Conservation (phyloP, 2,888 invertebrate species). For the Autographa gamma region DNA sequence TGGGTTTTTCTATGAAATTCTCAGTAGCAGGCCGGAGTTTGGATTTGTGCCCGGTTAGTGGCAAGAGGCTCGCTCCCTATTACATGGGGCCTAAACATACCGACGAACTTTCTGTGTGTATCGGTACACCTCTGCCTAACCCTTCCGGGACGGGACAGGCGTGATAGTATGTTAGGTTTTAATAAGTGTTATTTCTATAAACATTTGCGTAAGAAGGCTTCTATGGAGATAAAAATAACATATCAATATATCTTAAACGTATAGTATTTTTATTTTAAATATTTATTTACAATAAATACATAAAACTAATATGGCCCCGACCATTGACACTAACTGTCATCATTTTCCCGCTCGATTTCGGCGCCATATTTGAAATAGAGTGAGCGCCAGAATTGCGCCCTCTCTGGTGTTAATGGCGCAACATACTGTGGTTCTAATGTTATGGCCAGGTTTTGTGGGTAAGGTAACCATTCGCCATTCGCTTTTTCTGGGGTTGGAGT, state of each 20-base stretch:
- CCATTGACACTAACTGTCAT: constrained; percentile 32
- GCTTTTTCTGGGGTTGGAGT: constrained; percentile 78
- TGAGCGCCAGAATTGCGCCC: constrained; percentile 81
- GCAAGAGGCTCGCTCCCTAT: too few species aligned
- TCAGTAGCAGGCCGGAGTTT: too few species aligned
- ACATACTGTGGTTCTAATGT: constrained; percentile 82
- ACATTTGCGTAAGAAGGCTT: too few species aligned
- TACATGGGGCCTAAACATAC: too few species aligned
- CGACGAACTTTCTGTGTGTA: too few species aligned
- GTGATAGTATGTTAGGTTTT: too few species aligned
- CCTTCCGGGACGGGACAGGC: too few species aligned
- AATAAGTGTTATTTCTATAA: too few species aligned
- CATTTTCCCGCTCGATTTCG: constrained; percentile 63
- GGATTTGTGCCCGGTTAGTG: too few species aligned
- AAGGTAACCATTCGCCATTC: constrained; percentile 81
- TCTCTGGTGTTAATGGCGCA: constrained; percentile 79
- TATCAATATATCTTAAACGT: background rate
- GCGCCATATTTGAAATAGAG: constrained; percentile 79
- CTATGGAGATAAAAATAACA: background rate
- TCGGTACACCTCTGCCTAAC: too few species aligned
- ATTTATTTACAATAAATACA: constrained; percentile 8
- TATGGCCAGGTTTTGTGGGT: constrained; percentile 79
- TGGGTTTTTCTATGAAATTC: too few species aligned
- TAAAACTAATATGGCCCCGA: background rate
- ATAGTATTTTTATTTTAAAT: background rate